Evolutionary conservation across 2,113 vertebrate genomes (phyloP).

Genomic region (Paramisgurnus dabryanus): DNA sequence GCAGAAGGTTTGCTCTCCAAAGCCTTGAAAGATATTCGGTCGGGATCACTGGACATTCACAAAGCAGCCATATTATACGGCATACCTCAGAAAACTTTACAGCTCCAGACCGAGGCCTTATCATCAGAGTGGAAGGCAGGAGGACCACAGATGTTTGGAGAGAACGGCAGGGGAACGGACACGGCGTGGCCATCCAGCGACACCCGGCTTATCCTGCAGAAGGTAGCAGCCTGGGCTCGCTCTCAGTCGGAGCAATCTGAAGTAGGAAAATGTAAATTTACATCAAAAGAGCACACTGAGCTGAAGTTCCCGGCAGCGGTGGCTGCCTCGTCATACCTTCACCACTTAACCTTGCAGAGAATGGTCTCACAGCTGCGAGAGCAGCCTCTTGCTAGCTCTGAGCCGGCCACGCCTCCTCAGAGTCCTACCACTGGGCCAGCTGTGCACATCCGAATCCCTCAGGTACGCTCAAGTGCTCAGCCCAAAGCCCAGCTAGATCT

Average conservation of each 20-base stretch:
- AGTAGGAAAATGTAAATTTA: constrained; percentile 75
- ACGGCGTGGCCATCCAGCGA: constrained; percentile 86
- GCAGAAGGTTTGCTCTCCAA: constrained; percentile 98
- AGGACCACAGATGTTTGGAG: constrained; percentile 81
- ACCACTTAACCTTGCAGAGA: constrained; percentile 93
- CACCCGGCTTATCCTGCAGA: constrained; percentile 91
- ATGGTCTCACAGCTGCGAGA: constrained; percentile 89
- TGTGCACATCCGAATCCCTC: constrained; percentile 91
- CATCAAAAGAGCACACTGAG: constrained; percentile 81
- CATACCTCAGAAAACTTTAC: constrained; percentile 96
- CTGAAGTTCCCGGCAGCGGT: constrained; percentile 82
- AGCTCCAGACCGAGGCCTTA: constrained; percentile 90
- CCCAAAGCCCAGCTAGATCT: constrained; percentile 84
- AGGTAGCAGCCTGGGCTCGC: constrained; percentile 92
- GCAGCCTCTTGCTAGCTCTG: constrained; percentile 72
- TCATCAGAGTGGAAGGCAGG: constrained; percentile 83
- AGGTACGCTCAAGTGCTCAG: constrained; percentile 83
- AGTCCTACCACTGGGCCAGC: constrained; percentile 73
- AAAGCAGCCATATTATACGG: constrained; percentile 99
- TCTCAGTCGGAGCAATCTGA: constrained; percentile 84
- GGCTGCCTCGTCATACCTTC: constrained; percentile 89
- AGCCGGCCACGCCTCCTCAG: constrained; percentile 58
- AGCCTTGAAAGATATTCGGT: constrained; percentile 99
- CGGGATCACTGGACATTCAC: constrained; percentile 96
- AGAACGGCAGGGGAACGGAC: constrained; percentile 79